These are phyloP conservation scores for Acronicta psi DNA, from an alignment of 2,888 invertebrate species.

Conservation along the genomic window DNA sequence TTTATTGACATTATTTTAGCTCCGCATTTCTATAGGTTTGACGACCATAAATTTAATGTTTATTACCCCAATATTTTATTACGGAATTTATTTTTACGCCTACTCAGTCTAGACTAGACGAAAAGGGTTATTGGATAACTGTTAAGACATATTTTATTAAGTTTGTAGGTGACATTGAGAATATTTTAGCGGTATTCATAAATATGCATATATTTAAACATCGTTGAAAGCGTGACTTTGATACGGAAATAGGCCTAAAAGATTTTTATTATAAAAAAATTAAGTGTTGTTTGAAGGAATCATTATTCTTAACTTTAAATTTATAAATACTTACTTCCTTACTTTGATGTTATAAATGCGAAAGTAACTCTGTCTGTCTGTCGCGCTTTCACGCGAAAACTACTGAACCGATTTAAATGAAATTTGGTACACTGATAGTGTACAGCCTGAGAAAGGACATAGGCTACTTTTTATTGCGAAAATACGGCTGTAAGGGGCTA, in stretches of 20 bases:
- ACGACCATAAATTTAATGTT: conserved; percentile 19
- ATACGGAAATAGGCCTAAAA: conserved; percentile 1
- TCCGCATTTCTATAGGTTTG: conserved; percentile 12
- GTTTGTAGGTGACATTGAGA: conserved; percentile 14
- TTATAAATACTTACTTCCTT: no score
- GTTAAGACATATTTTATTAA: conserved; percentile 2
- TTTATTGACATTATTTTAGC: conserved; percentile 24
- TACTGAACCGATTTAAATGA: no score
- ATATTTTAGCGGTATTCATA: not conserved
- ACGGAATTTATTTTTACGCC: conserved; percentile 36
- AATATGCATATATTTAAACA: not conserved
- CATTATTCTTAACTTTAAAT: no score
- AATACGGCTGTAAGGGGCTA: no score
- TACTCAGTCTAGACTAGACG: conserved; percentile 48
- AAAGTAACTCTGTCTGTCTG: no score
- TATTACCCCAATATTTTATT: conserved; percentile 14
- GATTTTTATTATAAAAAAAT: no score
- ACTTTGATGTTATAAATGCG: no score
- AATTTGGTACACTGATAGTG: no score
- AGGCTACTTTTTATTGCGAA: no score
- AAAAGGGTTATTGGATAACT: not conserved
- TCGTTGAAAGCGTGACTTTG: not conserved
- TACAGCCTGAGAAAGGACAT: no score
- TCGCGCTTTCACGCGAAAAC: no score
- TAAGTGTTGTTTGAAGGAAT: no score